Percentiles rank a stretch among this genome's conserved stretches.
Conservation (phyloP, 2,113 vertebrate genomes). For the Pteronura brasiliensis region DNA sequence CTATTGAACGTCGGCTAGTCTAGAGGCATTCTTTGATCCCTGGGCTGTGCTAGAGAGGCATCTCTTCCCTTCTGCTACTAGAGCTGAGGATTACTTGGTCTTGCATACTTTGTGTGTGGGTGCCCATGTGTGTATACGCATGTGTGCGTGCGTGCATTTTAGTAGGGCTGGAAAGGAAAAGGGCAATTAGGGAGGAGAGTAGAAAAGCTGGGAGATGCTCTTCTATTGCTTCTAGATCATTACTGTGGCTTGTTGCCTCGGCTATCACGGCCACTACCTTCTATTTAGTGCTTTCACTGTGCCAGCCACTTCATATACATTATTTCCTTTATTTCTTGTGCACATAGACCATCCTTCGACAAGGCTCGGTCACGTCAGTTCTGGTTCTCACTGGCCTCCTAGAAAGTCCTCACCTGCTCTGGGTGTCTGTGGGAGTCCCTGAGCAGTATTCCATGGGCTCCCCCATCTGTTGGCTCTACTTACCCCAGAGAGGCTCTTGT, state of each 20-base stretch:
- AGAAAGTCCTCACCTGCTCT: background rate
- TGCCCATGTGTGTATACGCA: background rate
- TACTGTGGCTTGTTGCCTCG: background rate
- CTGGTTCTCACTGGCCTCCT: background rate
- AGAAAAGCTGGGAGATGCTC: background rate
- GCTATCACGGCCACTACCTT: background rate
- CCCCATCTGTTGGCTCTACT: background rate
- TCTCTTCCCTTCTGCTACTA: background rate
- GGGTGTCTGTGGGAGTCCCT: background rate
- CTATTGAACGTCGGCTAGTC: background rate
- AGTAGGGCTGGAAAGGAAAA: background rate
- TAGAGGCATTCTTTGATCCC: background rate
- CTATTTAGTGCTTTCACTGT: background rate
- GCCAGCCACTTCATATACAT: background rate
- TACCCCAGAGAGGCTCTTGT: background rate
- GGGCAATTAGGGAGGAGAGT: background rate
- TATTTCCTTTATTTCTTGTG: background rate
- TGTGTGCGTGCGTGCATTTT: background rate
- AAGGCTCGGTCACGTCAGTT: background rate
- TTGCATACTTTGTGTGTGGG: background rate
- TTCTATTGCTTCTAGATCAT: background rate
- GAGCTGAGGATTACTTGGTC: background rate
- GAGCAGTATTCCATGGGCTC: background rate
- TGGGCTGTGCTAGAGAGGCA: background rate
- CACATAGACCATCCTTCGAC: background rate